phyloP scores from a whole-genome alignment of 1,140 invertebrate species.

The Magallana ariakensis region DNA sequence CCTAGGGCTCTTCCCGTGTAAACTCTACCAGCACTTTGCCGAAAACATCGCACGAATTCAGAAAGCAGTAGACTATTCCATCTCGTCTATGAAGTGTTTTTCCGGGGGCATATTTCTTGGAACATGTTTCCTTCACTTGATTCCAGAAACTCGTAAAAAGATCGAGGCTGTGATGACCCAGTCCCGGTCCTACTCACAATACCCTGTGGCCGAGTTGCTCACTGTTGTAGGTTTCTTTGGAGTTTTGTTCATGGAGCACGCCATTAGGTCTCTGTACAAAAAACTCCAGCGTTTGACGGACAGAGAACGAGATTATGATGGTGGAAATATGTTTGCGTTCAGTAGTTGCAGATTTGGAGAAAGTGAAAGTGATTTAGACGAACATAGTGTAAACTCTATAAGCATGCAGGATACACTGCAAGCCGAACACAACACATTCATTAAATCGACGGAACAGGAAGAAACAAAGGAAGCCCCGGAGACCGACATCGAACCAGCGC shows the following conservation, averaged over 20 bases:
- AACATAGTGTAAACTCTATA: conserved; percentile 60
- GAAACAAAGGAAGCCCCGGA: conserved; percentile 54
- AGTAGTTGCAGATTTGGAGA: conserved; percentile 42
- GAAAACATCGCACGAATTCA: conserved; percentile 64
- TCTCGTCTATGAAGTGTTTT: conserved; percentile 79
- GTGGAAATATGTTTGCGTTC: conserved; percentile 54
- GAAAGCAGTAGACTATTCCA: conserved; percentile 68
- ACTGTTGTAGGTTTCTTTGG: conserved; percentile 83
- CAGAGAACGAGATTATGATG: conserved; percentile 49
- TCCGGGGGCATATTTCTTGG: conserved; percentile 83
- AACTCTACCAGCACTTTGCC: conserved; percentile 67
- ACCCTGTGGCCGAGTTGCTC: conserved; percentile 82
- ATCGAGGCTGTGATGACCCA: conserved; percentile 74
- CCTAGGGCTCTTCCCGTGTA: conserved; percentile 69
- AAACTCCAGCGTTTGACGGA: conserved; percentile 55
- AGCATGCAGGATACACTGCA: conserved; percentile 48
- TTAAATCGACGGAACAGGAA: conserved; percentile 6
- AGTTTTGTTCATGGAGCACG: conserved; percentile 83
- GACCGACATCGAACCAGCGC: conserved; percentile 65
- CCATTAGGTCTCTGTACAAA: conserved; percentile 62
- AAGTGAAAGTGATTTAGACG: conserved; percentile 58
- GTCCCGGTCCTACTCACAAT: conserved; percentile 76
- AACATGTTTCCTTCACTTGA: conserved; percentile 82
- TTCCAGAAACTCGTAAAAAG: conserved; percentile 81
- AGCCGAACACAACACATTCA: conserved; percentile 11